Evolutionary conservation across 2,888 invertebrate species (phyloP).

Genomic region (Apamea epomidion): DNA sequence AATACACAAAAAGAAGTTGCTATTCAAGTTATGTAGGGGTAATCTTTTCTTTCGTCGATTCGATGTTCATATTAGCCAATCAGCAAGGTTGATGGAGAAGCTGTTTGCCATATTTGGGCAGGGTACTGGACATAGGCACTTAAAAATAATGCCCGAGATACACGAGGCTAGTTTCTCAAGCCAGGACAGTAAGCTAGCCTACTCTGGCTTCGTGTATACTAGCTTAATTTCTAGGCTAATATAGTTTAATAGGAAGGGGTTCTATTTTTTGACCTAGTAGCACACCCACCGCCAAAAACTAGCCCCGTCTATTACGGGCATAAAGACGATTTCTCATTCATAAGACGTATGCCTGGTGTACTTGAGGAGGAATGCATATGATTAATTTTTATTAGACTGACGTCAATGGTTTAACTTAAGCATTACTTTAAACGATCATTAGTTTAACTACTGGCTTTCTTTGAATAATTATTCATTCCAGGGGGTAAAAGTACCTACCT

Average conservation of each 20-base stretch:
- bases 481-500: neutral
- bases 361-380: neutral
- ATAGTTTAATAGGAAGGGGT: no score
- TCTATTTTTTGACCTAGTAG: neutral
- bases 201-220: neutral
- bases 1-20: neutral
- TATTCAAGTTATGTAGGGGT: constrained; percentile 5
- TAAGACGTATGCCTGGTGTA: neutral
- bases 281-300: neutral
- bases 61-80: no score
- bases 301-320: neutral
- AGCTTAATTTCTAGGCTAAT: neutral
- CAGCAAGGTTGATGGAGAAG: neutral
- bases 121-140: neutral
- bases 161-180: neutral
- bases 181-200: neutral
- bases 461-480: neutral
- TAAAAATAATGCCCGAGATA: neutral
- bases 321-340: neutral
- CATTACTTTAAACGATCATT: constrained; percentile 22
- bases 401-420: constrained; percentile 10
- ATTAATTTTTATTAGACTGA: constrained; percentile 31
- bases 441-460: constrained; percentile 7
- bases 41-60: neutral
- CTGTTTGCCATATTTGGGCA: neutral